phyloP scores from a whole-genome alignment of 2,888 invertebrate genomes.

The Trichogramma dendrolimi region DNA sequence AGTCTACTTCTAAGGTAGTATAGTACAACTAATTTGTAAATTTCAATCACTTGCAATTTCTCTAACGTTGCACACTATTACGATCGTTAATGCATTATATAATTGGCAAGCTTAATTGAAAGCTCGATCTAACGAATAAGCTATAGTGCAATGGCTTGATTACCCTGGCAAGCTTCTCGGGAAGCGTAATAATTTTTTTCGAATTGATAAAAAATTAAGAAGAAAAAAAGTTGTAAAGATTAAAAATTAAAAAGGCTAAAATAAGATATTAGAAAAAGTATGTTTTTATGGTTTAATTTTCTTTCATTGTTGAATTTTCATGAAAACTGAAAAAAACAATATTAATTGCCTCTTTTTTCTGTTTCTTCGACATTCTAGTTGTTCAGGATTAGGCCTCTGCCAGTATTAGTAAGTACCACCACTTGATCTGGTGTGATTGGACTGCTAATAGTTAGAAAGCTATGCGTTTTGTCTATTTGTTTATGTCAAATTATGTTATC shows the following conservation, averaged over 20 bases:
- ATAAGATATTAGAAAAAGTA: not conserved
- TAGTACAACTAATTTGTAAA: too few species aligned
- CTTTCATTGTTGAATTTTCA: constrained; percentile 14
- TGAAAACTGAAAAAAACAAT: constrained; percentile 40
- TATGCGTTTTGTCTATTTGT: constrained; percentile 45
- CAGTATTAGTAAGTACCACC: constrained; percentile 92
- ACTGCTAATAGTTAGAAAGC: constrained; percentile 53
- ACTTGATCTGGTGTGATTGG: constrained; percentile 55
- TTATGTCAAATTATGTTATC: constrained; percentile 3
- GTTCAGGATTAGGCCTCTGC: constrained; percentile 98
- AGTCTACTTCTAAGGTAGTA: too few species aligned
- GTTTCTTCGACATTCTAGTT: constrained; percentile 70
- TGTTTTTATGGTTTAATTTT: constrained; percentile 1
- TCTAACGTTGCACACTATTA: constrained; percentile 24
- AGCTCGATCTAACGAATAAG: constrained; percentile 1
- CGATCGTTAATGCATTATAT: constrained; percentile 18
- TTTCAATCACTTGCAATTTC: too few species aligned
- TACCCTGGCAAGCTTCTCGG: constrained; percentile 32
- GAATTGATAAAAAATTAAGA: constrained; percentile 2
- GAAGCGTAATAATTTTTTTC: constrained; percentile 26
- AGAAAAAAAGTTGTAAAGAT: constrained; percentile 5
- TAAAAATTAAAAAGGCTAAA: constrained; percentile 13
- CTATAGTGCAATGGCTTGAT: constrained; percentile 11
- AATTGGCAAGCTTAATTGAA: constrained; percentile 9
- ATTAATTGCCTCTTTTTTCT: constrained; percentile 49